Evolutionary conservation across 1,140 invertebrate species (phyloP).

Genomic region (Polypedilum pembai): DNA sequence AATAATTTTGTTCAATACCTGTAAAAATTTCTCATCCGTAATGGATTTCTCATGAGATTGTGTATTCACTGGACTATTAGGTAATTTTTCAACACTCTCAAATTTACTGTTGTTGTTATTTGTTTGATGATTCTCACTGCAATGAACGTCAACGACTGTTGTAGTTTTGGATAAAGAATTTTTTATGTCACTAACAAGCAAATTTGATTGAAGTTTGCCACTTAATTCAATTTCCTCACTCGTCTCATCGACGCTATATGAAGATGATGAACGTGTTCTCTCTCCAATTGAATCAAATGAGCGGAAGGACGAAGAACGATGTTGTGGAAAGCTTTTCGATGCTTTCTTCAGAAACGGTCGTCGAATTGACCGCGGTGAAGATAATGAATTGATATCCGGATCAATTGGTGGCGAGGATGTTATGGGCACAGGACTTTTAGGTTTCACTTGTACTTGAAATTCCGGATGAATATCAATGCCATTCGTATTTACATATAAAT

Average conservation of each 20-base stretch:
- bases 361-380: background rate
- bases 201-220: background rate
- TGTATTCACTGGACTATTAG: background rate
- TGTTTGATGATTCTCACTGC: background rate
- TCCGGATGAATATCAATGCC: slow-evolving; percentile 32
- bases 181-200: background rate
- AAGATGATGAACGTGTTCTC: background rate
- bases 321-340: slow-evolving; percentile 11
- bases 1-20: background rate
- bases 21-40: background rate
- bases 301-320: background rate
- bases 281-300: background rate
- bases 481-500: slow-evolving; percentile 30
- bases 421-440: slow-evolving; percentile 29
- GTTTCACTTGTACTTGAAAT: slow-evolving; percentile 32
- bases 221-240: slow-evolving; percentile 20
- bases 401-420: too few relatives aligned
- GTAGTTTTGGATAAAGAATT: background rate
- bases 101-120: background rate
- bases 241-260: slow-evolving; percentile 24
- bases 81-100: background rate
- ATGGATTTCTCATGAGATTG: background rate
- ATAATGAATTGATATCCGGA: slow-evolving; percentile 7
- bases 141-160: background rate
- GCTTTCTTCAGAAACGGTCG: background rate